phyloP scores from a whole-genome alignment of 2,888 invertebrate genomes.

The Palloptera scutellata region DNA sequence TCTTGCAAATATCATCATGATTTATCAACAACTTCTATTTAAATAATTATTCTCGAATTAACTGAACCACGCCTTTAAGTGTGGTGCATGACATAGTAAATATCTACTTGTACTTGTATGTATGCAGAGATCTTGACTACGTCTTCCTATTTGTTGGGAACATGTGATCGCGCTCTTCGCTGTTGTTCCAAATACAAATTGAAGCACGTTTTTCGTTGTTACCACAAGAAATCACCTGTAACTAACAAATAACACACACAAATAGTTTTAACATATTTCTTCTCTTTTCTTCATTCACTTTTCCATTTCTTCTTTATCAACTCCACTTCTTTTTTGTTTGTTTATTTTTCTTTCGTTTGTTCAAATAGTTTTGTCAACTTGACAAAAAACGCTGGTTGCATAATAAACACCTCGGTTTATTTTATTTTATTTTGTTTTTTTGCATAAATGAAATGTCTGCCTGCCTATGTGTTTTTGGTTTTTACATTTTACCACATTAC shows the following conservation, averaged over 20 bases:
- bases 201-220: conserved; percentile 3
- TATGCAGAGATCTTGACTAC: not conserved
- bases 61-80: too few species aligned
- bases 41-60: too few species aligned
- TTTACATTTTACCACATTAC: not conserved
- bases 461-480: not conserved
- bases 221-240: conserved; percentile 2
- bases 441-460: too few species aligned
- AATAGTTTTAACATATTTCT: conserved; percentile 3
- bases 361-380: conserved; percentile 21
- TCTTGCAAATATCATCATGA: too few species aligned
- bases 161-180: too few species aligned
- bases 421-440: too few species aligned
- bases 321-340: not conserved
- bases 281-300: too few species aligned
- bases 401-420: conserved; percentile 16
- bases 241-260: not conserved
- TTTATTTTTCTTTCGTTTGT: conserved; percentile 2
- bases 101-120: not conserved
- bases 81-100: not conserved
- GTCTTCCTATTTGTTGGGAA: too few species aligned
- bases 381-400: conserved; percentile 20
- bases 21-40: too few species aligned
- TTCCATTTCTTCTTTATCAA: not conserved
- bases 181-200: not conserved